A percentile compares a stretch with the other conserved stretches of the same genome.
Conservation (phyloP, 2,888 invertebrate species). For the Protonemura montana region DNA sequence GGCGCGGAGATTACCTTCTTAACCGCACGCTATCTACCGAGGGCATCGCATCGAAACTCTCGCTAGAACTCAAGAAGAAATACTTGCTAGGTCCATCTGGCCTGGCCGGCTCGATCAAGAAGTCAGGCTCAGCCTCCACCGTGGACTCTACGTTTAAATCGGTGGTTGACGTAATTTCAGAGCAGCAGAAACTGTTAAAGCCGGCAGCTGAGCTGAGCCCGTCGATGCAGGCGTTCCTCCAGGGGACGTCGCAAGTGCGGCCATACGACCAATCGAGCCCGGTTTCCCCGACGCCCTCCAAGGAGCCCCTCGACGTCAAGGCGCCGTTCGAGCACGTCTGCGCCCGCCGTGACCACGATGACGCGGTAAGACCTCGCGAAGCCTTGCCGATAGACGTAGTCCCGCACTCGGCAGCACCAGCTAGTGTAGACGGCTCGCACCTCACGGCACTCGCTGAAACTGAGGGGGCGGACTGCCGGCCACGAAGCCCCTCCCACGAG, state of each 20-base stretch:
- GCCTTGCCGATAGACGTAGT: conserved; percentile 7
- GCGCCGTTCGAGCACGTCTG: conserved; percentile 55
- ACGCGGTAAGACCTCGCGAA: conserved; percentile 13
- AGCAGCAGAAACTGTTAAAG: conserved; percentile 85
- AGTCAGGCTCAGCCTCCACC: conserved; percentile 83
- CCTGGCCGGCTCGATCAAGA: conserved; percentile 73
- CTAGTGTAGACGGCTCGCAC: not conserved
- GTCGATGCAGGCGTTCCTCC: conserved; percentile 73
- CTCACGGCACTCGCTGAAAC: not conserved
- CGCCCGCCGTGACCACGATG: conserved; percentile 44
- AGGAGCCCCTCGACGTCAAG: conserved; percentile 46
- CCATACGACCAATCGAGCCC: conserved; percentile 41
- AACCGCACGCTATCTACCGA: conserved; percentile 86
- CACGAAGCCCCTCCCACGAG: conserved; percentile 70
- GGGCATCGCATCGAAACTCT: conserved; percentile 86
- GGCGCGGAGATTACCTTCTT: conserved; percentile 77
- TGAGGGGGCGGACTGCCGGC: conserved; percentile 61
- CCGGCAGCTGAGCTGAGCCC: conserved; percentile 76
- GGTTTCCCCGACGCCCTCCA: conserved; percentile 52
- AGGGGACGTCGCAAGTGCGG: conserved; percentile 59
- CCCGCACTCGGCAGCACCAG: not conserved
- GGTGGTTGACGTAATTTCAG: conserved; percentile 84
- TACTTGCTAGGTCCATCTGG: conserved; percentile 79
- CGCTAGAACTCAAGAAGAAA: conserved; percentile 84
- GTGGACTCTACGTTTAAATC: conserved; percentile 85